phyloP scores from a whole-genome alignment of 2,888 invertebrate genomes.

The Apoda limacodes region DNA sequence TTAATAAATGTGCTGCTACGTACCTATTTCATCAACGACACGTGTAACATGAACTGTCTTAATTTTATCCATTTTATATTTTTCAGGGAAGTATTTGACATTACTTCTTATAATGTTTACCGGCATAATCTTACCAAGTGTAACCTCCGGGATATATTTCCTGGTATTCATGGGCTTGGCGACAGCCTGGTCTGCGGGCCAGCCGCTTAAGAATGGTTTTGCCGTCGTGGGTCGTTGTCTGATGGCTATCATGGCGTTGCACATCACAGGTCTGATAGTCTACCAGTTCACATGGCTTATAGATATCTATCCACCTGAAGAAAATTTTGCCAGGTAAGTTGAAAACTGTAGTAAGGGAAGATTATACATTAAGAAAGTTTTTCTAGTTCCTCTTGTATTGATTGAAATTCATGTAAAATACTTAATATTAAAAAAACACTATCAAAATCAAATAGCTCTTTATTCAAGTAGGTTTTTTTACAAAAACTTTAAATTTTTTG shows the following conservation, averaged over 20 bases:
- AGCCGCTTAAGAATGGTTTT: slow-evolving; percentile 81
- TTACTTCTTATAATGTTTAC: slow-evolving; percentile 76
- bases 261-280: slow-evolving; percentile 78
- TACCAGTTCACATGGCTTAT: slow-evolving; percentile 91
- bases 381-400: slow-evolving; percentile 3
- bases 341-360: neutral
- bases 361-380: too few species aligned
- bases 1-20: too few species aligned
- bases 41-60: too few species aligned
- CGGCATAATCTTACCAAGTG: slow-evolving; percentile 84
- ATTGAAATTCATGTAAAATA: too few species aligned
- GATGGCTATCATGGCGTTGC: slow-evolving; percentile 80
- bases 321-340: slow-evolving; percentile 79
- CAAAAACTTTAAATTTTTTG: too few species aligned
- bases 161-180: slow-evolving; percentile 85
- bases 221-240: slow-evolving; percentile 77
- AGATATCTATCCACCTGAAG: slow-evolving; percentile 74
- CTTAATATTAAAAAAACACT: too few species aligned
- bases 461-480: too few species aligned
- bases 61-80: too few species aligned
- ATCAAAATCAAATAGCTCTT: too few species aligned
- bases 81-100: slow-evolving; percentile 76
- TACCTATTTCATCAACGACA: too few species aligned
- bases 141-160: slow-evolving; percentile 88
- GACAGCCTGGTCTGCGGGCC: slow-evolving; percentile 89